Evolutionary conservation across 2,113 vertebrate species (phyloP).

Genomic region (Hyaena hyaena): DNA sequence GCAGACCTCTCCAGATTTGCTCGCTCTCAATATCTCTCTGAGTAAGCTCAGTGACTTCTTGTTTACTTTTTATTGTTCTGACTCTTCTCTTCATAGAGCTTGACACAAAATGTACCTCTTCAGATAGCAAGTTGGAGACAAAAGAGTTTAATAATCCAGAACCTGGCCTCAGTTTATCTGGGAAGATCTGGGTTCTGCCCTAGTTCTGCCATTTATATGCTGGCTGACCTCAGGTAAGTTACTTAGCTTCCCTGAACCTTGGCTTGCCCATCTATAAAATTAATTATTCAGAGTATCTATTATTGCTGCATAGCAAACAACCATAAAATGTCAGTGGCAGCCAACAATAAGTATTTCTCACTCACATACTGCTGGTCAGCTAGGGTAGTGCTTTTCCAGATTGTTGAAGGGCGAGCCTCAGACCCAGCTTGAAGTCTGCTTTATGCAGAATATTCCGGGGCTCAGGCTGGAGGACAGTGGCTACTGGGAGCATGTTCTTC

Average conservation of each 20-base stretch:
- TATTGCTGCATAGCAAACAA: background rate
- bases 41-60: background rate
- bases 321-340: background rate
- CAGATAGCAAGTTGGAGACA: background rate
- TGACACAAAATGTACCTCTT: background rate
- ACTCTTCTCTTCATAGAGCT: background rate
- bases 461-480: background rate
- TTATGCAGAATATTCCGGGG: background rate
- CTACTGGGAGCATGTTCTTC: background rate
- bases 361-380: background rate
- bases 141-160: background rate
- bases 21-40: background rate
- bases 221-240: background rate
- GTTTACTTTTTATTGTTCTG: background rate
- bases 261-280: background rate
- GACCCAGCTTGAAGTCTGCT: background rate
- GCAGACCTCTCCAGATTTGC: background rate
- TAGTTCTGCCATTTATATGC: slow-evolving; percentile 7
- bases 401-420: background rate
- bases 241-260: background rate
- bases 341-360: background rate
- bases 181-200: background rate
- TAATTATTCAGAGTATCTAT: background rate
- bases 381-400: background rate
- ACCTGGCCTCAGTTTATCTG: background rate